Conservation (phyloP, 2,113 vertebrate species). For the Apistogramma diplotaenia region DNA sequence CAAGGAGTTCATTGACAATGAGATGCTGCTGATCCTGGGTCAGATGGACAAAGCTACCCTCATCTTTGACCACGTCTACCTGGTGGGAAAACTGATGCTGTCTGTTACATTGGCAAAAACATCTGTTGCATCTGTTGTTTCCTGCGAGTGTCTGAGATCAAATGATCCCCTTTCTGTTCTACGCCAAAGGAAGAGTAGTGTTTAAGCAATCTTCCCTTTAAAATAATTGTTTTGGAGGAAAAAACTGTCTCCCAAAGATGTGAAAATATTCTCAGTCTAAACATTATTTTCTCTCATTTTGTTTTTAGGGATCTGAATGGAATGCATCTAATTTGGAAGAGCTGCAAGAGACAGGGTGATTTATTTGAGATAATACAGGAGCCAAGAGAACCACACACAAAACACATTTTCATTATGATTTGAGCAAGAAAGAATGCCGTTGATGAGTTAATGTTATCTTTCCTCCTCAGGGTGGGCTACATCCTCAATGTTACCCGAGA, state of each 20-base stretch:
- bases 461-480: constrained; percentile 85
- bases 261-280: constrained; percentile 12
- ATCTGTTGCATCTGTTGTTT: constrained; percentile 4
- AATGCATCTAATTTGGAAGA: constrained; percentile 99
- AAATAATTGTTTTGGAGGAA: constrained; percentile 27
- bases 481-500: constrained; percentile 97
- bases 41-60: constrained; percentile 99
- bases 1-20: constrained; percentile 98
- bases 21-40: constrained; percentile 96
- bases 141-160: constrained; percentile 2
- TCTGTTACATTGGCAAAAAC: background rate
- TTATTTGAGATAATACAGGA: constrained; percentile 64
- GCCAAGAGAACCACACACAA: constrained; percentile 22
- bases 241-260: background rate
- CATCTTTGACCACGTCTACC: constrained; percentile 95
- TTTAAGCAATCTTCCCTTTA: background rate
- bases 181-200: background rate
- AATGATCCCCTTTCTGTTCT: background rate
- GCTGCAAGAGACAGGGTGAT: constrained; percentile 90
- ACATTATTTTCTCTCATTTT: constrained; percentile 53
- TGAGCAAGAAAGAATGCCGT: constrained; percentile 45
- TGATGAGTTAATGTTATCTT: constrained; percentile 25
- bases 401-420: constrained; percentile 42
- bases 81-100: constrained; percentile 76
- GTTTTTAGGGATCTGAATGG: constrained; percentile 94